Evolutionary conservation across 2,888 invertebrate genomes (phyloP), one percentile per base, ranked within the genome.

Genomic region (Quadroppia sp.): DNA sequence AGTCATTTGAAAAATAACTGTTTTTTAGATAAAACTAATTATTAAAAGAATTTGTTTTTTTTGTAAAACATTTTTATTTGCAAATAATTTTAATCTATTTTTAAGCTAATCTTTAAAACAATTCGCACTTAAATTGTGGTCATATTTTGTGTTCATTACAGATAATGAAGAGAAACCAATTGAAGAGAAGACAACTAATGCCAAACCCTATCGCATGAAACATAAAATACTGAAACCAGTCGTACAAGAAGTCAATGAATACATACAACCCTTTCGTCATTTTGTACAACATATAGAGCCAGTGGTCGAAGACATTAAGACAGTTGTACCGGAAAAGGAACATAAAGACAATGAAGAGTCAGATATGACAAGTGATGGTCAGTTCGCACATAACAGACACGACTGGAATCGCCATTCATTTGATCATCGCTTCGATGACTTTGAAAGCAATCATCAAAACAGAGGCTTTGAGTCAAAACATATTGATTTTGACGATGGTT

Each of bases 191-290:
- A 30, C 71, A 45, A 30, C 56, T 11, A 23, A 56, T n/a, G 74
- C 70, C 20, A 59, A 71, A 48, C 56, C 74, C 15, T 53, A 56
- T 45, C 17, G 42, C 50, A 30, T 74, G 23, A 40, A 25, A 23
- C 74, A 74, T 23, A 30, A 70, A 71, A 53, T 53, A 15, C 13
- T 56, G 11, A 74, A 74, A 36, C 74, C 74, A 20, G 56, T 74
- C 32, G 36, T 71, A 30, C 71, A 74, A 56, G 61, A 70, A 40
- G 71, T 74, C n/a, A 74, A 70, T 48, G 74, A 70, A 70, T 20
- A 70, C 15, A 74, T 71, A 15, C 74, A 74, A 61, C 74, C 74
- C 15, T 74, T 70, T 30, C 42, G 74, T 45, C 70, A 59, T 30
- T 20, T 71, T n/a, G 61, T 53, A 6, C 70, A 74, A 32, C 40